Conservation (phyloP, 2,797 vertebrate genomes). For the Megalops cyprinoides region DNA sequence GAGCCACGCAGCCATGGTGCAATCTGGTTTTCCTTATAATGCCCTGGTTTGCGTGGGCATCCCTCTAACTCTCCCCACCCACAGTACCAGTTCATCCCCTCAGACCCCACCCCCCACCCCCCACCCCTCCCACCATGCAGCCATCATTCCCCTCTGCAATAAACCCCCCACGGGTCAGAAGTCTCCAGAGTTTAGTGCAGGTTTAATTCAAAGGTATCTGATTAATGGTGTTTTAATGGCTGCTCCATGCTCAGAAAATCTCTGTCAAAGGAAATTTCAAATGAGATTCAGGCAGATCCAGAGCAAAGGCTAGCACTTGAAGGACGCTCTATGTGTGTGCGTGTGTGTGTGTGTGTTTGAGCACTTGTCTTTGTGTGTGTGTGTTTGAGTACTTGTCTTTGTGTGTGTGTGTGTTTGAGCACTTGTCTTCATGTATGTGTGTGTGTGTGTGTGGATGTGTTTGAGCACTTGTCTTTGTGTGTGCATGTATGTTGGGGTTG, state of each 20-base stretch:
- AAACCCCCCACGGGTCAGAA: slow-evolving; percentile 65
- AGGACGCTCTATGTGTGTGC: slow-evolving; percentile 52
- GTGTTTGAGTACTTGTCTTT: too few species aligned
- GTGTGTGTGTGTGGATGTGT: not conserved
- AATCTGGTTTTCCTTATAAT: slow-evolving; percentile 69
- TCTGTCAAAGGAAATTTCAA: slow-evolving; percentile 83
- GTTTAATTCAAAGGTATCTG: slow-evolving; percentile 87
- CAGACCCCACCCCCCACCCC: slow-evolving; percentile 53
- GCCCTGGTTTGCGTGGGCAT: slow-evolving; percentile 49
- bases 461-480: too few species aligned
- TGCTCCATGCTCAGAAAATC: slow-evolving; percentile 81
- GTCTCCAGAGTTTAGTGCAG: slow-evolving; percentile 81
- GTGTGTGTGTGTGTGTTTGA: too few species aligned
- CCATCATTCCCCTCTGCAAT: slow-evolving; percentile 47
- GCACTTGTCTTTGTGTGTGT: not conserved
- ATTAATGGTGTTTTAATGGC: slow-evolving; percentile 85
- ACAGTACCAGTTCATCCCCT: too few species aligned
- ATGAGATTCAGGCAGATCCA: slow-evolving; percentile 62
- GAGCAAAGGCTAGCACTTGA: slow-evolving; percentile 62
- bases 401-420: too few species aligned
- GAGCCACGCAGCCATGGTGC: slow-evolving; percentile 57
- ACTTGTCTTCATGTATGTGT: too few species aligned
- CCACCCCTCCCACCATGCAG: slow-evolving; percentile 32
- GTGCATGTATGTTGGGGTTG: too few species aligned
- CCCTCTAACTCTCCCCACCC: slow-evolving; percentile 60